Evolutionary conservation across 2,797 vertebrate genomes (phyloP).

Genomic region (Taeniopygia guttata): DNA sequence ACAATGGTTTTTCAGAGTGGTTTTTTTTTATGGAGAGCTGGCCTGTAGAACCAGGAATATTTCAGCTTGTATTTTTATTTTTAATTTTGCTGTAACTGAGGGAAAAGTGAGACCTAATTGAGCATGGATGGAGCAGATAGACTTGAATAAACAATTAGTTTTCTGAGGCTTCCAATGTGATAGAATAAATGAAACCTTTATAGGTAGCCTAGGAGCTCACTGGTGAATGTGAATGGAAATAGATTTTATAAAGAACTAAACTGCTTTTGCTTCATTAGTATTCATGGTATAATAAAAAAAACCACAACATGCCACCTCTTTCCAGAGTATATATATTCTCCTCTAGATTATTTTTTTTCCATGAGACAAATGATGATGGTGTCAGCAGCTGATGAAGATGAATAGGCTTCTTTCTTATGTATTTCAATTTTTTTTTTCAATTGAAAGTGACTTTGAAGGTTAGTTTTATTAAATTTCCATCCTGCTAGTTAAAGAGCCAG

Average conservation of each 20-base stretch:
- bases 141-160: constrained; percentile 71
- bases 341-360: constrained; percentile 72
- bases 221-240: constrained; percentile 66
- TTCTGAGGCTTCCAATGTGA: constrained; percentile 38
- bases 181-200: constrained; percentile 60
- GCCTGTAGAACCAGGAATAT: constrained; percentile 12
- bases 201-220: constrained; percentile 50
- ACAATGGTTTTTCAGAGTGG: not conserved
- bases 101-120: constrained; percentile 54
- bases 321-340: constrained; percentile 59
- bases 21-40: constrained; percentile 10
- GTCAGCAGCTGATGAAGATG: constrained; percentile 77
- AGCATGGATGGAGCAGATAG: constrained; percentile 49
- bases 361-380: constrained; percentile 67
- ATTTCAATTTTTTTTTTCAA: not conserved
- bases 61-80: constrained; percentile 60
- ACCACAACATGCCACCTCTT: not conserved
- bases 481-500: not conserved
- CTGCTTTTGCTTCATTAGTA: constrained; percentile 71
- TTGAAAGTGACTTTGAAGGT: constrained; percentile 60
- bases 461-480: constrained; percentile 12
- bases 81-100: constrained; percentile 60
- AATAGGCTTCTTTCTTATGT: constrained; percentile 67
- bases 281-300: constrained; percentile 55
- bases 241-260: constrained; percentile 69